Base-by-base conservation (phyloP, 2,113 vertebrate genomes). In the Saimiri boliviensis region DNA sequence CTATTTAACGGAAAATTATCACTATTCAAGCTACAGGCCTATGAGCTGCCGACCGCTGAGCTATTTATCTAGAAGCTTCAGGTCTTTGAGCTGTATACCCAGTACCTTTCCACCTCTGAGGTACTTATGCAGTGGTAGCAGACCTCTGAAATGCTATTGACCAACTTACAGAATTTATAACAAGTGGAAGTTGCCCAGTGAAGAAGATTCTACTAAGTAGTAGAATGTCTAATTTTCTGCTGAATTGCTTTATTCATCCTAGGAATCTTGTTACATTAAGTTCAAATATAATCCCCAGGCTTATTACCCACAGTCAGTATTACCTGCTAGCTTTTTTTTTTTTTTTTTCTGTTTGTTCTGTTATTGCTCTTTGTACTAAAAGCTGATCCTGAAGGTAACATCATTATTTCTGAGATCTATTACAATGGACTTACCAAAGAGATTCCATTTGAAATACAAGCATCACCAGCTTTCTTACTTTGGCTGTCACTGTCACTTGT, bases 81-180 rank as follows among this genome's bases (percentile, higher is more conserved):
- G 1, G 9, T 92, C 93, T 60, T 60, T 94, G 68, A 93, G 63
- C 42, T 91, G 11, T 58, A n/a, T 96, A 47, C 96, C 96, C 2
- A 84, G 93, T 45, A 89, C 93, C 21, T 98, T 98, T 35, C 97
- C 97, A 13, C 97, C 97, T 66, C 60, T 97, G 92, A 97, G 97
- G n/a, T 98, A 97, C 79, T 89, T 98, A 40, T 95, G 80, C 45
- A 89, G 95, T 21, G 54, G 92, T 17, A 93, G 23, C 54, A 93
- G 96, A 63, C 73, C 97, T 90, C 79, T 97, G 66, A 79, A 19
- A 73, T 96, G 77, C 49, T 97, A 71, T 45, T 89, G 70, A 98
- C 52, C 27, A 73, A 45, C 11, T 10, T 73, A 32, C 2, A 83
- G 27, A 19, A 56, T 63, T 37, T 49, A 30, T 5, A 35, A 6